These are phyloP conservation scores for Nymphalis c-album DNA, from an alignment of 2,888 invertebrate genomes.

Conservation along the genomic window DNA sequence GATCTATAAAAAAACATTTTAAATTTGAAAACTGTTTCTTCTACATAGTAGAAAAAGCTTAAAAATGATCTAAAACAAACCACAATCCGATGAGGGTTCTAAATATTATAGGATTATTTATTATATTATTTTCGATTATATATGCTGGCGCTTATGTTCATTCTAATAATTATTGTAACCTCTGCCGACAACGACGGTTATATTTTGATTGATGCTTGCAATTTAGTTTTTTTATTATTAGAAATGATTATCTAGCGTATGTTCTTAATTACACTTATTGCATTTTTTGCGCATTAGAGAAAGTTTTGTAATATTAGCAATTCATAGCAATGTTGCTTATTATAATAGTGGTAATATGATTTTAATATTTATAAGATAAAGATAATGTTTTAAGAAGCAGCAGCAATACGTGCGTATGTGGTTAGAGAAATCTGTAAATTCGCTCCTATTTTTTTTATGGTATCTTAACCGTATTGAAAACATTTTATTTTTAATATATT, in stretches of 20 bases:
- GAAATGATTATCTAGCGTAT: constrained; percentile 32
- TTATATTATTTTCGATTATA: neutral
- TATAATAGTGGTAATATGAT: neutral
- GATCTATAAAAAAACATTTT: too few species aligned
- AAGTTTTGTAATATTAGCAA: constrained; percentile 19
- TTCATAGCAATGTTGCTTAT: constrained; percentile 11
- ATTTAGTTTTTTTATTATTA: constrained; percentile 27
- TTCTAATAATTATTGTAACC: constrained; percentile 19
- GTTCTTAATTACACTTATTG: constrained; percentile 27
- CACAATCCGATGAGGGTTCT: neutral
- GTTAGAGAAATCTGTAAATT: neutral
- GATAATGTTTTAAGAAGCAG: neutral
- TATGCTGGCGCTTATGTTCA: constrained; percentile 16
- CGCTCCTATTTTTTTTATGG: neutral
- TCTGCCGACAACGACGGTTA: constrained; percentile 26
- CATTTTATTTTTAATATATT: too few species aligned
- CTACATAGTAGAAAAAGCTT: too few species aligned
- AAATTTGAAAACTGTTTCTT: too few species aligned
- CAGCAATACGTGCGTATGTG: neutral
- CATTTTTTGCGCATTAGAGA: constrained; percentile 22
- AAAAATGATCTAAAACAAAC: too few species aligned
- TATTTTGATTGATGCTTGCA: constrained; percentile 42
- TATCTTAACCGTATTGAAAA: neutral
- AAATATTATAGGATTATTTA: neutral
- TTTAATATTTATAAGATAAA: constrained; percentile 1